Evolutionary conservation across 2,888 invertebrate species (phyloP).

Genomic region (Nudaria mundana): DNA sequence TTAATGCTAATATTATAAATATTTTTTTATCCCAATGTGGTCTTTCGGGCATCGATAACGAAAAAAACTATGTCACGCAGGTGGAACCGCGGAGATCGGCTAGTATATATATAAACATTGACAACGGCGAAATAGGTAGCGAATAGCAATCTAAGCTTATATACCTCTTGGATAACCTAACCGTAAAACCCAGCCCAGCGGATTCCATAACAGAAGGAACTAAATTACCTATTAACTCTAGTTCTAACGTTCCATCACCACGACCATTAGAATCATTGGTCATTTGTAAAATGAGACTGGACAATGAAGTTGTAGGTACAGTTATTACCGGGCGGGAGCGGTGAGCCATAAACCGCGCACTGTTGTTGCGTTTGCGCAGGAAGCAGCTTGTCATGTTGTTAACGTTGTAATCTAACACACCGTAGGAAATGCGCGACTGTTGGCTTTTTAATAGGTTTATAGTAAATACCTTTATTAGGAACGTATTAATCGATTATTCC

Average conservation of each 20-base stretch:
- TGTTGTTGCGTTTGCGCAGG: constrained; percentile 30
- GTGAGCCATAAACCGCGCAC: constrained; percentile 25
- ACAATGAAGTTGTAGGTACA: constrained; percentile 19
- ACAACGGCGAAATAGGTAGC: no score
- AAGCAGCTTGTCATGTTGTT: constrained; percentile 43
- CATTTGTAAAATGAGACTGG: constrained; percentile 7
- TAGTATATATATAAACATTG: no score
- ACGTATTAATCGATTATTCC: constrained; percentile 20
- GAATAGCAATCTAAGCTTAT: no score
- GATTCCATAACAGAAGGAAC: no score
- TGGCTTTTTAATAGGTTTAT: constrained; percentile 19
- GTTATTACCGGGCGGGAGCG: constrained; percentile 15
- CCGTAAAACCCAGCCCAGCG: no score
- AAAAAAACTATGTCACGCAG: no score
- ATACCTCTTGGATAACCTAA: no score
- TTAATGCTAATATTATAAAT: no score
- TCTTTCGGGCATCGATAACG: no score
- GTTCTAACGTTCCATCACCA: neutral
- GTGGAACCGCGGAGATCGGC: no score
- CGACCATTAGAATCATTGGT: constrained; percentile 1
- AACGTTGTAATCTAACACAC: constrained; percentile 11
- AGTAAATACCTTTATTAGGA: constrained; percentile 28
- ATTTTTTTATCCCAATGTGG: no score
- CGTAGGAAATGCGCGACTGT: constrained; percentile 11
- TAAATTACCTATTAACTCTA: no score